phyloP scores from a whole-genome alignment of 2,113 vertebrate genomes.

The Crotophaga sulcirostris region DNA sequence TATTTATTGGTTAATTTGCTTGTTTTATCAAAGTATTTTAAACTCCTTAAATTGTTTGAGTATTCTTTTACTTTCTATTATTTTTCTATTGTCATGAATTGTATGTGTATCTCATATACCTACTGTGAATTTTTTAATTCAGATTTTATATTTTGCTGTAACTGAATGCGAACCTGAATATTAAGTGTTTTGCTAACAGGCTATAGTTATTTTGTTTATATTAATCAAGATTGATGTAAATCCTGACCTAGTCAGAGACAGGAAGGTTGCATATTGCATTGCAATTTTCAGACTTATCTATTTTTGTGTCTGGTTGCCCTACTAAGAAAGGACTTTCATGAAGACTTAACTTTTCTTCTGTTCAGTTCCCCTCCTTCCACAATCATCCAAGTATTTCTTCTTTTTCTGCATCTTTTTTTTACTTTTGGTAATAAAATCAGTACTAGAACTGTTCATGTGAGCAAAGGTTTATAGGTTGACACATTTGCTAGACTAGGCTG shows the following conservation, averaged over 20 bases:
- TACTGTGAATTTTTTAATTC: not conserved
- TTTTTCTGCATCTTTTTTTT: not conserved
- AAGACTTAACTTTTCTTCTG: not conserved
- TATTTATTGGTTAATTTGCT: not conserved
- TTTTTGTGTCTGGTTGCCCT: not conserved
- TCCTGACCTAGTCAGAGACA: not conserved
- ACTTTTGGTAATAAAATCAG: not conserved
- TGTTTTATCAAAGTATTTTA: not conserved
- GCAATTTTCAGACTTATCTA: not conserved
- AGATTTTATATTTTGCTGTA: not conserved
- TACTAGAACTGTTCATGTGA: not conserved
- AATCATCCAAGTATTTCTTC: not conserved
- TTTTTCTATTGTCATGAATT: not conserved
- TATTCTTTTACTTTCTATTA: not conserved
- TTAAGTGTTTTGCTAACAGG: not conserved
- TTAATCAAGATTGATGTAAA: not conserved
- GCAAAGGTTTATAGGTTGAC: not conserved
- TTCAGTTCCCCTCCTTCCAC: not conserved
- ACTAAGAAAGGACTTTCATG: not conserved
- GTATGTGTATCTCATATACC: not conserved
- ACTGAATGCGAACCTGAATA: not conserved
- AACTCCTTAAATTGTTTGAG: not conserved
- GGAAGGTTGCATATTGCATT: not conserved
- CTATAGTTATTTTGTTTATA: not conserved
- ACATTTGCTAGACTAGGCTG: not conserved